Evolutionary conservation across 1,140 invertebrate genomes (phyloP).

Genomic region (Choristoneura fumiferana): DNA sequence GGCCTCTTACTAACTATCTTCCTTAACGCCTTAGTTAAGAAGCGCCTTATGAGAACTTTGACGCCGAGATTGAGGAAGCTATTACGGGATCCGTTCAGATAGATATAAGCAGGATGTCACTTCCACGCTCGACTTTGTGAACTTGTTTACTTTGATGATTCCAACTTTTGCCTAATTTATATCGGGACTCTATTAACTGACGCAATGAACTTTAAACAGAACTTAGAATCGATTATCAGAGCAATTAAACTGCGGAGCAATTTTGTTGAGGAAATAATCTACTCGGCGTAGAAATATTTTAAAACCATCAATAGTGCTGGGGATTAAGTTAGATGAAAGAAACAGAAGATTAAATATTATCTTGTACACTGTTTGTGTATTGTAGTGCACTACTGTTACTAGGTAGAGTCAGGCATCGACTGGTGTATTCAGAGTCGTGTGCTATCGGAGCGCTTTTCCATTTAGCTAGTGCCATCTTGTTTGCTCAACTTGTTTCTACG

Average conservation of each 20-base stretch:
- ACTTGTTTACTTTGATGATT: constrained; percentile 72
- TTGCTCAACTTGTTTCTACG: neutral
- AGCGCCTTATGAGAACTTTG: constrained; percentile 76
- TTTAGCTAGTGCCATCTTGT: constrained; percentile 13
- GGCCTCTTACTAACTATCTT: constrained; percentile 76
- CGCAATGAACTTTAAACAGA: constrained; percentile 25
- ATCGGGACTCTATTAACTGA: constrained; percentile 36
- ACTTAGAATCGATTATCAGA: constrained; percentile 17
- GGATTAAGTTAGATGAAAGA: constrained; percentile 50
- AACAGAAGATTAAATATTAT: constrained; percentile 71
- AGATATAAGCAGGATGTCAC: constrained; percentile 76
- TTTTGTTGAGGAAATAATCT: neutral
- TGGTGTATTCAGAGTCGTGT: neutral
- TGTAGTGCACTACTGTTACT: constrained; percentile 70
- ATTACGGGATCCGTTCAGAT: constrained; percentile 74
- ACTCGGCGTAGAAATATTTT: neutral
- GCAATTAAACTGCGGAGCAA: neutral
- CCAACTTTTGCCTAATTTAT: constrained; percentile 62
- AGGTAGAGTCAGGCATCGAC: constrained; percentile 60
- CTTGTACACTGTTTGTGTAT: constrained; percentile 70
- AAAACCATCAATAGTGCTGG: neutral
- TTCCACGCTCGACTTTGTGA: constrained; percentile 71
- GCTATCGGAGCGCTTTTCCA: neutral
- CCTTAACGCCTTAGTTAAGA: constrained; percentile 76
- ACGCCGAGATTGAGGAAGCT: constrained; percentile 75